Conservation (phyloP, 2,113 vertebrate species). For the Osmerus eperlanus region DNA sequence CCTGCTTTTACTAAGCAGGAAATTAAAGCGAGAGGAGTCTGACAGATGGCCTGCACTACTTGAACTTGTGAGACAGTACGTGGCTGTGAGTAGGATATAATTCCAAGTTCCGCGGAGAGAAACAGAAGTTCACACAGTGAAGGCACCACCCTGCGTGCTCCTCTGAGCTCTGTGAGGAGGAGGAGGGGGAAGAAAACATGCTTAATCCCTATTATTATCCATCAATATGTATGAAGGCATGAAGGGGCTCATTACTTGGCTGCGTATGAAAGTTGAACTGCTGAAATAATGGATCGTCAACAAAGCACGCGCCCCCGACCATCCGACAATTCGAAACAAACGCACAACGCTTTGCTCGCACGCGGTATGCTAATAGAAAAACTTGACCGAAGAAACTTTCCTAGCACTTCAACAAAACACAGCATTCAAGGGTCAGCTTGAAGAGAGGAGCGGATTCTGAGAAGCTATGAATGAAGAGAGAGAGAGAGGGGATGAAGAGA, state of each 20-base stretch:
- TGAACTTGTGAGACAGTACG: slow-evolving; percentile 33
- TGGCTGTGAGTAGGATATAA: slow-evolving; percentile 16
- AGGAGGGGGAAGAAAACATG: not conserved
- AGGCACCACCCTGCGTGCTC: not conserved
- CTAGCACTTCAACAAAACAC: not conserved
- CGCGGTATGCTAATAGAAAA: not conserved
- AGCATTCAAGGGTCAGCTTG: not conserved
- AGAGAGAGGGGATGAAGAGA: not conserved
- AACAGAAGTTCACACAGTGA: slow-evolving; percentile 1
- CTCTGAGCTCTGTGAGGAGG: not conserved
- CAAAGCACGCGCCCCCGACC: not conserved
- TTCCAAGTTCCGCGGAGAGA: slow-evolving; percentile 10
- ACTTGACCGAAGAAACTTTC: not conserved
- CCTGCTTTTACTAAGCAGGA: slow-evolving; percentile 46
- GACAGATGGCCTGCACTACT: slow-evolving; percentile 41
- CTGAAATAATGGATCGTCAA: not conserved
- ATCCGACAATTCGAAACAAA: not conserved
- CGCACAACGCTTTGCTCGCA: not conserved
- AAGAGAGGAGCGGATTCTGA: not conserved
- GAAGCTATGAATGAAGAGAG: not conserved
- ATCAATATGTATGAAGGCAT: slow-evolving; percentile 6
- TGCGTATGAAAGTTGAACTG: not conserved
- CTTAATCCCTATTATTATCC: not conserved
- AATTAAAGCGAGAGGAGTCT: slow-evolving; percentile 44
- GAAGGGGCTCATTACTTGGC: not conserved